A percentile compares a stretch with the other conserved stretches of the same genome.
phyloP scores from a whole-genome alignment of 2,113 vertebrate genomes.

The Nettapus auritus region DNA sequence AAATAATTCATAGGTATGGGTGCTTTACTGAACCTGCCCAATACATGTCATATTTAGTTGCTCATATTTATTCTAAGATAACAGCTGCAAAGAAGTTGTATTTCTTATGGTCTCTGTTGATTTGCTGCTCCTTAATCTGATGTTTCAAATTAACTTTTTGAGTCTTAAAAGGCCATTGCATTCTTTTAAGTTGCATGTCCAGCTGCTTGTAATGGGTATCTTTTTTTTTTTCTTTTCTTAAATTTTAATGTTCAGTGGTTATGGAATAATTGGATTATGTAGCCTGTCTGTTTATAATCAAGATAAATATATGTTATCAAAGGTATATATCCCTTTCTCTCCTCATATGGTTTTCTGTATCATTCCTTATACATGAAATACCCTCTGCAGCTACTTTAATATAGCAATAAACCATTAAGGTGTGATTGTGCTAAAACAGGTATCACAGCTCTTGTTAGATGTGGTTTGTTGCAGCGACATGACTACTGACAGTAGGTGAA shows the following conservation, averaged over 20 bases:
- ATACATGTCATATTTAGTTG: slow-evolving; percentile 1
- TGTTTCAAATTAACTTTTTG: slow-evolving; percentile 57
- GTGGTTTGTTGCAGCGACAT: not conserved
- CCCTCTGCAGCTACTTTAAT: not conserved
- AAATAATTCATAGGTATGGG: slow-evolving; percentile 8
- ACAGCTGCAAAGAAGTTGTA: not conserved
- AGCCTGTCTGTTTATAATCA: slow-evolving; percentile 11
- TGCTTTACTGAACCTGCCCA: not conserved
- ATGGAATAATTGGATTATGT: slow-evolving; percentile 10
- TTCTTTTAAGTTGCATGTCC: slow-evolving; percentile 12
- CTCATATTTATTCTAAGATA: slow-evolving; percentile 24
- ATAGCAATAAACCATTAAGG: not conserved
- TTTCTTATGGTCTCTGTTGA: slow-evolving; percentile 17
- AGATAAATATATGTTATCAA: not conserved
- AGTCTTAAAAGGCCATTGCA: slow-evolving; percentile 16
- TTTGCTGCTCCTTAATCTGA: slow-evolving; percentile 57
- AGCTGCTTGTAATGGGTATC: not conserved
- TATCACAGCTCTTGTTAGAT: not conserved
- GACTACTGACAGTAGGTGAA: not conserved
- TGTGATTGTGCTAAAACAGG: not conserved
- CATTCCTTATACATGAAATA: not conserved
- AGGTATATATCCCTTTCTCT: not conserved
- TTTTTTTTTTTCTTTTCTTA: not conserved
- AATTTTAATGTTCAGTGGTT: not conserved
- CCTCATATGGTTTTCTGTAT: not conserved